Evolutionary conservation across 2,113 vertebrate genomes (phyloP).

Genomic region (Coryphaenoides rupestris): DNA sequence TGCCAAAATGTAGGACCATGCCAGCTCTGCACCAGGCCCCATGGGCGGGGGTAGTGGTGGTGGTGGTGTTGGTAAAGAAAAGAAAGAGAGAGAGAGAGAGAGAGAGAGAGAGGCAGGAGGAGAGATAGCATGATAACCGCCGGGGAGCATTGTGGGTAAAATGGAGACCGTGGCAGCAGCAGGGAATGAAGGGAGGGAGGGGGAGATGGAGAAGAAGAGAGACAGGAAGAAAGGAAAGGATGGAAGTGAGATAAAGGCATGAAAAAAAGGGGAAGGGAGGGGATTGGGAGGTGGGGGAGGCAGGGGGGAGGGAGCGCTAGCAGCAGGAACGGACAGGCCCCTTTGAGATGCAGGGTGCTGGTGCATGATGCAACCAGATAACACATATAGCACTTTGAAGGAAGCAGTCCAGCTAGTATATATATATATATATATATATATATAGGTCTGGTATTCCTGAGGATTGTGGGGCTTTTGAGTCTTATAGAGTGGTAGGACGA

Average conservation of each 20-base stretch:
- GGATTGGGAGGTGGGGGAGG: conserved; percentile 18
- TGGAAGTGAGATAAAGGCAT: not conserved
- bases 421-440: too few species aligned
- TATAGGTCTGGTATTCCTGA: not conserved
- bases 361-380: not conserved
- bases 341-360: conserved; percentile 14
- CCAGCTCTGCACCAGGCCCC: conserved; percentile 29
- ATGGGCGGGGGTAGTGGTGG: not conserved
- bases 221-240: conserved; percentile 35
- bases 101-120: conserved; percentile 20
- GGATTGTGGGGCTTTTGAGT: not conserved
- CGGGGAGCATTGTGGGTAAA: conserved; percentile 20
- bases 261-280: not conserved
- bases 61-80: not conserved
- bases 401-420: too few species aligned
- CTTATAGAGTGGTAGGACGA: not conserved
- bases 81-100: conserved; percentile 11
- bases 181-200: conserved; percentile 10
- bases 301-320: conserved; percentile 1
- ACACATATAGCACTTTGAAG: not conserved
- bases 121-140: conserved; percentile 21
- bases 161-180: conserved; percentile 14
- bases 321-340: too few species aligned
- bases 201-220: not conserved
- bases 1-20: conserved; percentile 25